Base-by-base conservation (phyloP, 2,113 vertebrate species). In the Myotis lucifugus region DNA sequence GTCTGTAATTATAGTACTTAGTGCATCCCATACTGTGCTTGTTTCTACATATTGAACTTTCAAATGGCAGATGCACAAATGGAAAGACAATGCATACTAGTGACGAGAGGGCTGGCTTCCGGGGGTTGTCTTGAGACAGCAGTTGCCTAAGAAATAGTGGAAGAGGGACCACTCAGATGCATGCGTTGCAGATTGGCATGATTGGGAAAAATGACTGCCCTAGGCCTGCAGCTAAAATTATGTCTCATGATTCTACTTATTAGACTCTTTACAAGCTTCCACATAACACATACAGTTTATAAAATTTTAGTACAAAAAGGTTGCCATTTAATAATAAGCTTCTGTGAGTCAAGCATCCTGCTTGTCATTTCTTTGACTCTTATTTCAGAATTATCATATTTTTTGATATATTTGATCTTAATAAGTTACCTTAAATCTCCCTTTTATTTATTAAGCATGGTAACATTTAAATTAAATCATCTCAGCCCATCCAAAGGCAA, bases 1-100 rank as follows among this genome's bases (percentile, higher is more conserved):
- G 46, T 32, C 34, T 87, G 2, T 91, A 88, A 81, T 77, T 84
- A 87, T 2, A 87, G 70, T 67, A 46, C 76, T 89, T 91, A 88
- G 42, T 52, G 29, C 34, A 59, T 70, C 37, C 88, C 74, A 82
- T 15, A 64, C 70, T 70, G 95, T 37, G 79, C 66, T 81, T 85
- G 66, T 90, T 87, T 94, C 32, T 64, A 46, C 6, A 4, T 54
- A 42, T 21, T 85, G 66, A 66, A 90, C 59, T 90, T 93, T 84
- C 40, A 34, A 21, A 82, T 64, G 59, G 48, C n/a, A 18, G 13
- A 29, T 37, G 9, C 11, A 67, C 69, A 19, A 48, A 19, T 69
- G 14, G 29, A 27, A 40, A 93, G 54, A 69, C 21, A 48, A 42
- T 18, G 48, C 4, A 13, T 13, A 13, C 27, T n/a, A 29, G 15